Percentiles rank a stretch among this genome's conserved stretches.
phyloP scores from a whole-genome alignment of 2,113 vertebrate species.

The Piprites chloris region DNA sequence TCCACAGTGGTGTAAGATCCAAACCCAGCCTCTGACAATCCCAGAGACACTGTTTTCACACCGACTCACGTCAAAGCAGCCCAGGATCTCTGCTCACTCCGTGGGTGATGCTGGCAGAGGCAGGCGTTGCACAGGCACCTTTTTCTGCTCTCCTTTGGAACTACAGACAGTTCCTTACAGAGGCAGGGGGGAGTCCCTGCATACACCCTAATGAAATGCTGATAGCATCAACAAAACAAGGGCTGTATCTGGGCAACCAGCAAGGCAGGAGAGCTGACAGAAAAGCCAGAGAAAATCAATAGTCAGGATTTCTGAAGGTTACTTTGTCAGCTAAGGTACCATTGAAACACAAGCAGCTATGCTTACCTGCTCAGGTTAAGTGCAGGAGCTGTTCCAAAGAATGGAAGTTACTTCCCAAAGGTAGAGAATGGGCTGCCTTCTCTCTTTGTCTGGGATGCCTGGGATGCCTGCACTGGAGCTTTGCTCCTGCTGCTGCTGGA shows the following conservation, averaged over 20 bases:
- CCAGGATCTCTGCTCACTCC: not conserved
- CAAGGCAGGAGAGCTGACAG: not conserved
- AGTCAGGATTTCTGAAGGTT: slow-evolving; percentile 8
- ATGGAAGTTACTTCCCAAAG: not conserved
- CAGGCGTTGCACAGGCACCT: not conserved
- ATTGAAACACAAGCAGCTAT: not conserved
- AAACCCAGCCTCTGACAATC: not conserved
- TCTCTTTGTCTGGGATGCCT: not conserved
- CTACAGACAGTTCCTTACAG: not conserved
- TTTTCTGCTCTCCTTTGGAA: not conserved
- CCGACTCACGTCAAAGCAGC: not conserved
- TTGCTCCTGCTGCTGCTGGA: not conserved
- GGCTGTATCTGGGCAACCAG: not conserved
- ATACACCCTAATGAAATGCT: not conserved
- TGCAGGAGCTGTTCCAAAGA: not conserved
- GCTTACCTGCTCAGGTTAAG: not conserved
- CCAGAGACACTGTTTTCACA: not conserved
- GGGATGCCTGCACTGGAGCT: not conserved
- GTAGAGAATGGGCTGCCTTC: not conserved
- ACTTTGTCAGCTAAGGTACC: not conserved
- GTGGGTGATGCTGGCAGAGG: not conserved
- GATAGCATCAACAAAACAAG: not conserved
- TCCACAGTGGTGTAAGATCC: not conserved
- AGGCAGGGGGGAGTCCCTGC: not conserved
- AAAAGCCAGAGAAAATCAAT: not conserved